Conservation (phyloP, 2,797 vertebrate species). For the Sebastes wilsoni region DNA sequence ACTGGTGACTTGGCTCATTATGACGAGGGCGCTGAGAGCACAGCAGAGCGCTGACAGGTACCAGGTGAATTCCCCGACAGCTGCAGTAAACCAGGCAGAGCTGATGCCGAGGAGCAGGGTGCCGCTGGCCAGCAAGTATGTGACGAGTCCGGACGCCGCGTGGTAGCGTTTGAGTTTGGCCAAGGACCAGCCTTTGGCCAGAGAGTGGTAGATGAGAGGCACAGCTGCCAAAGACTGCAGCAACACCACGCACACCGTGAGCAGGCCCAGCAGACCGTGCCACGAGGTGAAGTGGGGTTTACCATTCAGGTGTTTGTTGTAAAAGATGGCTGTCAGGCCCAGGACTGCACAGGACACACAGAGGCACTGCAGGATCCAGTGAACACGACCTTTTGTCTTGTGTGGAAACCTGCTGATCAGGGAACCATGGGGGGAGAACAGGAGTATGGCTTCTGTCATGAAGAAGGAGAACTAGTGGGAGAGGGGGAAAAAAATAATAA, state of each 20-base stretch:
- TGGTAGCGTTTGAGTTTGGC: slow-evolving; percentile 95
- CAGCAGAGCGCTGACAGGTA: slow-evolving; percentile 89
- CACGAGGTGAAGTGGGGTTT: slow-evolving; percentile 92
- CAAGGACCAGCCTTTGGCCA: slow-evolving; percentile 91
- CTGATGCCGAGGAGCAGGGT: slow-evolving; percentile 91
- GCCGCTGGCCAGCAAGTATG: slow-evolving; percentile 88
- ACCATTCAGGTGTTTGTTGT: slow-evolving; percentile 90
- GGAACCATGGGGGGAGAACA: slow-evolving; percentile 92
- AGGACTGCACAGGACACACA: slow-evolving; percentile 84
- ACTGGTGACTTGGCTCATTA: slow-evolving; percentile 95
- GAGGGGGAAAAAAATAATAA: neutral
- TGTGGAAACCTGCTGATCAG: slow-evolving; percentile 84
- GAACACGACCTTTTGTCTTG: slow-evolving; percentile 88
- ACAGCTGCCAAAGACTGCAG: slow-evolving; percentile 87
- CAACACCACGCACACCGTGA: slow-evolving; percentile 80
- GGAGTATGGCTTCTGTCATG: slow-evolving; percentile 94
- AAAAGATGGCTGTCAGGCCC: slow-evolving; percentile 86
- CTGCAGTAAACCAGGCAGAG: slow-evolving; percentile 89
- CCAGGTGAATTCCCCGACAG: slow-evolving; percentile 83
- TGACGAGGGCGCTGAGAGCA: slow-evolving; percentile 83
- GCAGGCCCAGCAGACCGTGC: slow-evolving; percentile 89
- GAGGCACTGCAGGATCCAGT: slow-evolving; percentile 92
- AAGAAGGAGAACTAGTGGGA: slow-evolving; percentile 90
- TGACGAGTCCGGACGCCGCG: slow-evolving; percentile 88
- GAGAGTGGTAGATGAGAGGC: slow-evolving; percentile 89